Evolutionary conservation across 1,140 invertebrate genomes (phyloP).

Genomic region (Nasonia vitripennis): DNA sequence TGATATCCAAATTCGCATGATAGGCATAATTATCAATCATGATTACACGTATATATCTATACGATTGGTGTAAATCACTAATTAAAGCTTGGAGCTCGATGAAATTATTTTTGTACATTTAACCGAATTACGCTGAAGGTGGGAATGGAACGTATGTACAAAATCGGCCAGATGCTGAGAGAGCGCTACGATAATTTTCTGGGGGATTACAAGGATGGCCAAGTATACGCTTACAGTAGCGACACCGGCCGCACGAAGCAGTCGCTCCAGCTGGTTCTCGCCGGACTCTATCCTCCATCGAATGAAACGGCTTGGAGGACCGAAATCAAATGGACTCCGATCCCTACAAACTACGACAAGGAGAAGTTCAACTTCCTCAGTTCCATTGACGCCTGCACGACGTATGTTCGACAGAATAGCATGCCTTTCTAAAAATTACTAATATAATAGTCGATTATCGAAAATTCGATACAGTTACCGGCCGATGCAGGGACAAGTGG

Average conservation of each 20-base stretch:
- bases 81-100: no score
- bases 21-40: no score
- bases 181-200: background rate
- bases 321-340: background rate
- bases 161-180: background rate
- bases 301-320: background rate
- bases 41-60: no score
- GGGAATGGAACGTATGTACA: background rate
- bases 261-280: conserved; percentile 4
- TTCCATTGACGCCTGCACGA: background rate
- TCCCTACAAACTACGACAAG: background rate
- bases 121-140: background rate
- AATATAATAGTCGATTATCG: no score
- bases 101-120: no score
- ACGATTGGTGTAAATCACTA: no score
- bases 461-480: no score
- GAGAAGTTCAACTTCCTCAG: background rate
- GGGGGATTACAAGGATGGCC: background rate
- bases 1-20: no score
- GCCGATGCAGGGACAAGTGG: no score
- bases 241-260: background rate
- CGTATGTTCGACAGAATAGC: no score
- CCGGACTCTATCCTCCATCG: background rate
- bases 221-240: background rate
- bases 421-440: no score